Evolutionary conservation across 1,140 invertebrate species (phyloP), one percentile per base, ranked within the genome.

Genomic region (Drosophila ogumai): DNA sequence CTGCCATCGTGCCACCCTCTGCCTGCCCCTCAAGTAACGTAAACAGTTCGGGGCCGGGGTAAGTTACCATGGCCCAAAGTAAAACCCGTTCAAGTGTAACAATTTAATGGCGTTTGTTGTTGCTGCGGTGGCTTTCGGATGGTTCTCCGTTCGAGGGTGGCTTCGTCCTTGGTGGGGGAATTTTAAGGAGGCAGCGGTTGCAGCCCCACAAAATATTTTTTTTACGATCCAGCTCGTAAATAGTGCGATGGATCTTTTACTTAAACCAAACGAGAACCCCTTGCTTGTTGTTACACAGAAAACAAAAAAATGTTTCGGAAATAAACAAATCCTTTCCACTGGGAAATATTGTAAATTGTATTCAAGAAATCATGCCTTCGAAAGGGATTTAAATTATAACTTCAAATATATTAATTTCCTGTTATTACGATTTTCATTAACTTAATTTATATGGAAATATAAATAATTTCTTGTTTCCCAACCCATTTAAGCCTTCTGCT

Each of bases 81-180:
- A 81, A 91, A 82, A 91, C 77, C 88, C 87, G 86, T 84, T 91
- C 87, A 84, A 91, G 87, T 91, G 87, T 91, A 91, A 91, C 82
- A 91, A 87, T 91, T 91, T 91, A 91, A 91, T 91, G 88, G 87
- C 87, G 78, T 38, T 88, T 86, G 64, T 82, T 87, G 75, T 79
- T 80, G 76, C 66, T 71, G 67, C 59, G 47, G 47, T 32, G 46
- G 44, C 60, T 43, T 22, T 10, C 6, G 22, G 15, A 22, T 57
- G 49, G 61, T 36, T 36, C 34, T 49, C 49, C 17, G n/a, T 15
- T 38, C 17, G 32, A 52, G 56, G 72, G 40, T 46, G 43, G 36
- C 32, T 47, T 1, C 12, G 38, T 12, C 34, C 36, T 55, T 13
- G 50, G 34, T 9, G 34, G 52, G 59, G 38, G 38, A 52, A 34